Conservation (phyloP, 1,140 invertebrate genomes). For the Zophobas atratus region DNA sequence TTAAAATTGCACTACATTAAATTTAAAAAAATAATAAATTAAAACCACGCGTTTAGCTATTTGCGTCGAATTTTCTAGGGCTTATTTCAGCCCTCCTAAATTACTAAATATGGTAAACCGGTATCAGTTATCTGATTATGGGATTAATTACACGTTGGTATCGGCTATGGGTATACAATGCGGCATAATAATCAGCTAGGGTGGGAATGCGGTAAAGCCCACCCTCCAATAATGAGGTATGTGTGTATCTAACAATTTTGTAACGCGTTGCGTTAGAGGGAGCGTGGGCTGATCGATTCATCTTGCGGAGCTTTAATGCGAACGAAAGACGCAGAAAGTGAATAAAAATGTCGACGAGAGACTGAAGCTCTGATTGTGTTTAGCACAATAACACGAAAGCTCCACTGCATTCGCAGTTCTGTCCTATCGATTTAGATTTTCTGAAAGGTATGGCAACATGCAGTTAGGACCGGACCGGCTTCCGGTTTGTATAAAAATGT, state of each 20-base stretch:
- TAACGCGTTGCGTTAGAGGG: not conserved
- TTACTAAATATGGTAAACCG: not conserved
- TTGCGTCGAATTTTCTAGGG: too few species aligned
- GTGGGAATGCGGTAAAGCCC: not conserved
- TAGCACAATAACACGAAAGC: slow-evolving; percentile 15
- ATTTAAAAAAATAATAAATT: too few species aligned
- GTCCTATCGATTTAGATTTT: not conserved
- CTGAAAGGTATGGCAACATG: slow-evolving; percentile 12
- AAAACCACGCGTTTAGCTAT: too few species aligned
- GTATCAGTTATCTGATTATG: slow-evolving; percentile 20
- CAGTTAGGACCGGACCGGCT: not conserved
- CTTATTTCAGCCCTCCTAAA: not conserved
- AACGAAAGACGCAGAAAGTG: slow-evolving; percentile 2
- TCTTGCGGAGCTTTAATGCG: not conserved
- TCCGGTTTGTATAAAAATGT: slow-evolving; percentile 7
- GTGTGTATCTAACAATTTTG: not conserved
- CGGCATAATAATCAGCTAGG: not conserved
- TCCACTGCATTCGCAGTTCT: slow-evolving; percentile 12
- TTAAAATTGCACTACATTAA: too few species aligned
- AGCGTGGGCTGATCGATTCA: not conserved
- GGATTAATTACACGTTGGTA: slow-evolving; percentile 16
- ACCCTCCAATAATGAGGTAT: not conserved
- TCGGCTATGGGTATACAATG: slow-evolving; percentile 12
- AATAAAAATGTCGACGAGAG: slow-evolving; percentile 1
- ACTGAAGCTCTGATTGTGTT: slow-evolving; percentile 30